Evolutionary conservation across 2,113 vertebrate genomes (phyloP).

Genomic region (Burhinus bistriatus): DNA sequence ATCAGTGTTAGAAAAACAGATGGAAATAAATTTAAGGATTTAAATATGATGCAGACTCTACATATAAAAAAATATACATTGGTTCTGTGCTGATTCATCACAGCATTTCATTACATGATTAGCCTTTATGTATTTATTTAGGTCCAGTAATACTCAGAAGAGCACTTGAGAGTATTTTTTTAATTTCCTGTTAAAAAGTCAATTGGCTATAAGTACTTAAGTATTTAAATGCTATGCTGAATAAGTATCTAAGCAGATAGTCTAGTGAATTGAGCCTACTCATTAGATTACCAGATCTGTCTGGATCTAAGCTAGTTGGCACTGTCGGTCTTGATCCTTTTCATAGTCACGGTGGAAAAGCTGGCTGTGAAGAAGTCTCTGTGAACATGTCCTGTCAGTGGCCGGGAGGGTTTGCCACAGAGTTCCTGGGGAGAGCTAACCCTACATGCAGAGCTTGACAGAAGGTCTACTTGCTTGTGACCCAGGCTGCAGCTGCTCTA

Average conservation of each 20-base stretch:
- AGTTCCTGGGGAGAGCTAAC: background rate
- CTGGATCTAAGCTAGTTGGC: background rate
- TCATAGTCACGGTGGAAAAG: background rate
- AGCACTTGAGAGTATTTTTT: background rate
- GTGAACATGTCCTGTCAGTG: accelerated
- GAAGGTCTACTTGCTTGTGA: background rate
- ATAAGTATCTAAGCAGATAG: background rate
- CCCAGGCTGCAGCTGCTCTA: background rate
- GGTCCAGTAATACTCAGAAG: background rate
- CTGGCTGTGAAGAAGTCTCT: background rate
- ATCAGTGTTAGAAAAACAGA: background rate
- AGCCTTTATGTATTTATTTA: background rate
- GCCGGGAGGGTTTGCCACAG: background rate
- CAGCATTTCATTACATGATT: background rate
- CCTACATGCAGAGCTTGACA: background rate
- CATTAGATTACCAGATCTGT: background rate
- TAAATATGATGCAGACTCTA: background rate
- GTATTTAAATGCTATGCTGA: background rate
- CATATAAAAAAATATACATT: background rate
- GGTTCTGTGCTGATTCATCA: background rate
- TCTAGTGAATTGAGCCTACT: background rate
- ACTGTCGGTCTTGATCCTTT: background rate
- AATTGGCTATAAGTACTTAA: background rate
- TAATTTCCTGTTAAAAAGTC: background rate
- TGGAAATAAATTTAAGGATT: background rate